Evolutionary conservation across 1,140 invertebrate species (phyloP).

Genomic region (Myzus persicae): DNA sequence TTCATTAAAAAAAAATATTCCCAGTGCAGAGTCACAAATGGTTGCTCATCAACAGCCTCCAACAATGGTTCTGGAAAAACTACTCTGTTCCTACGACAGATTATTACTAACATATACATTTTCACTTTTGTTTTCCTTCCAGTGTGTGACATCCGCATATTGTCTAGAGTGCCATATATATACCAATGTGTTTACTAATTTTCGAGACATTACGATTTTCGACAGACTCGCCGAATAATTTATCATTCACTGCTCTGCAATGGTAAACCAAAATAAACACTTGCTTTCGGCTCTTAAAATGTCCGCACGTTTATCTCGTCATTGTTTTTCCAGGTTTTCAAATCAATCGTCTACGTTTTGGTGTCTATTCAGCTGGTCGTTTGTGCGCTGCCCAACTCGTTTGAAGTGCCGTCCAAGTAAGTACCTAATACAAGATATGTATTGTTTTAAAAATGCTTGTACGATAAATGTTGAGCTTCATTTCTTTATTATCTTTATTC

Average conservation of each 20-base stretch:
- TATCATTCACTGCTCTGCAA: neutral
- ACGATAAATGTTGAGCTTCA: neutral
- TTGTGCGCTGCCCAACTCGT: slow-evolving; percentile 25
- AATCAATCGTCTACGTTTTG: neutral
- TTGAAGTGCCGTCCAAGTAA: slow-evolving; percentile 51
- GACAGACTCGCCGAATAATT: neutral
- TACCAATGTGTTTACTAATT: neutral
- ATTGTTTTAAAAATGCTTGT: neutral
- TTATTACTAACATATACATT: slow-evolving; percentile 11
- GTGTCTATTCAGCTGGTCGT: neutral
- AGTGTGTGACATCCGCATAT: slow-evolving; percentile 43
- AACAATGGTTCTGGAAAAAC: slow-evolving; percentile 39
- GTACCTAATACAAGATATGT: neutral
- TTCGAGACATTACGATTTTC: slow-evolving; percentile 16
- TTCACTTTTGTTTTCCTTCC: slow-evolving; percentile 54
- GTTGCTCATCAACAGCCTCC: slow-evolving; percentile 54
- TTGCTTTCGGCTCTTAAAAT: neutral
- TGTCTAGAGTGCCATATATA: slow-evolving; percentile 21
- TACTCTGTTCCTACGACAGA: neutral
- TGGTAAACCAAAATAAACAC: slow-evolving; percentile 14
- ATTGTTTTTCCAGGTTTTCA: slow-evolving; percentile 32
- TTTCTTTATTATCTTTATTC: too few relatives aligned
- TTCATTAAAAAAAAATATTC: neutral
- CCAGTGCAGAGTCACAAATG: slow-evolving; percentile 21
- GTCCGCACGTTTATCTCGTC: neutral